Conservation (phyloP, 1,140 invertebrate genomes). For the Drosophila eugracilis region DNA sequence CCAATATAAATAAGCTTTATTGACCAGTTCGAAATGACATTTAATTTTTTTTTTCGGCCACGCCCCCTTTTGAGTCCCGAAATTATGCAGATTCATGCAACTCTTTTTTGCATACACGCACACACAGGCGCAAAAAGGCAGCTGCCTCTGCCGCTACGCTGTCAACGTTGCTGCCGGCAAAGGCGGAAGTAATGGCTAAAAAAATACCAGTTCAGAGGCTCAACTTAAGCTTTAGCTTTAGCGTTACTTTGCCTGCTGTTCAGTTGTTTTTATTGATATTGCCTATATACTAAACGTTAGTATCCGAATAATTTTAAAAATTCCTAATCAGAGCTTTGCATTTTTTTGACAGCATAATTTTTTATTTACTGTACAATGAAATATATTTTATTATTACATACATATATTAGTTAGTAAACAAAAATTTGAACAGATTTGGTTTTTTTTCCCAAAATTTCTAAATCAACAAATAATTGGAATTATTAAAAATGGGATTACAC, state of each 20-base stretch:
- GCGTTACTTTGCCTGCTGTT: slow-evolving; percentile 28
- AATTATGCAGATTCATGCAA: slow-evolving; percentile 79
- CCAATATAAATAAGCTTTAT: slow-evolving; percentile 37
- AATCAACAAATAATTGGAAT: too few species aligned
- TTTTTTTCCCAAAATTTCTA: too few species aligned
- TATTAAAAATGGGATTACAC: too few species aligned
- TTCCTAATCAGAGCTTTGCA: not conserved
- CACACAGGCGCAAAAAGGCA: slow-evolving; percentile 33
- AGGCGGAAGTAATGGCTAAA: slow-evolving; percentile 57
- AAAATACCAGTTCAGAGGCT: slow-evolving; percentile 63
- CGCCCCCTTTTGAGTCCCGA: slow-evolving; percentile 33
- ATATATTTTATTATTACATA: too few species aligned
- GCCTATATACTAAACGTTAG: slow-evolving; percentile 12
- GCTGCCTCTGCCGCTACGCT: slow-evolving; percentile 24
- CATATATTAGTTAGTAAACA: too few species aligned
- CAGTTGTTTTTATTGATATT: slow-evolving; percentile 11
- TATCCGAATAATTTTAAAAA: not conserved
- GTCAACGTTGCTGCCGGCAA: slow-evolving; percentile 42
- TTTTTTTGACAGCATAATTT: not conserved
- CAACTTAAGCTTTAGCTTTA: slow-evolving; percentile 13
- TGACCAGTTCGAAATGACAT: slow-evolving; percentile 43
- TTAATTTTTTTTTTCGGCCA: slow-evolving; percentile 44
- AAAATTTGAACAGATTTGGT: too few species aligned
- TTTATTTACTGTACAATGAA: too few species aligned
- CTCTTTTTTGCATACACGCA: not conserved